Conservation (phyloP, 2,113 vertebrate genomes). For the Tachuris rubrigastra region DNA sequence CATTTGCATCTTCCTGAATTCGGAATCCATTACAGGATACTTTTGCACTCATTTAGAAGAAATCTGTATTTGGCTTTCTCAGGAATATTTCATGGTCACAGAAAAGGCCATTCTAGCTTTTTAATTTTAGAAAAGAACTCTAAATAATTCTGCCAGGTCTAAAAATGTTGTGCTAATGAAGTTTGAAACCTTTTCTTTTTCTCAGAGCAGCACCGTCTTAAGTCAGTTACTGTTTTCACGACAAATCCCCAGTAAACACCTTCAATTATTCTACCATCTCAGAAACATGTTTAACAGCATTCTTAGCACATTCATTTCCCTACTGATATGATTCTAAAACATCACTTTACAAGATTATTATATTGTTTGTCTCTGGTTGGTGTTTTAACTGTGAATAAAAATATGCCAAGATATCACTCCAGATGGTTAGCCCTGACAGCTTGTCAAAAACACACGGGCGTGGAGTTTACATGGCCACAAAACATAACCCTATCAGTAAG, state of each 20-base stretch:
- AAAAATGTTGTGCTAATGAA: neutral
- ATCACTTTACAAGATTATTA: slow-evolving; percentile 46
- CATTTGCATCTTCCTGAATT: neutral
- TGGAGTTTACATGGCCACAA: slow-evolving; percentile 17
- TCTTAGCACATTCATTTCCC: slow-evolving; percentile 51
- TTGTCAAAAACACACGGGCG: slow-evolving; percentile 16
- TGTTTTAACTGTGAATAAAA: slow-evolving; percentile 38
- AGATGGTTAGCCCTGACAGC: slow-evolving; percentile 47
- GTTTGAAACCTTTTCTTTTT: neutral
- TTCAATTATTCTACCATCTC: neutral
- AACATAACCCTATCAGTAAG: slow-evolving; percentile 24
- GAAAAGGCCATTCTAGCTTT: neutral
- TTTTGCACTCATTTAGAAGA: neutral
- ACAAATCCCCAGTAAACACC: slow-evolving; percentile 38
- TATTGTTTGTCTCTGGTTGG: slow-evolving; percentile 21
- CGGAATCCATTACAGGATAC: neutral
- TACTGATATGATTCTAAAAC: slow-evolving; percentile 23
- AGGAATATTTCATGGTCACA: neutral
- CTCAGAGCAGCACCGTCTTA: neutral
- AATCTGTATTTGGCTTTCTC: neutral
- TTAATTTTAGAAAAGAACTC: neutral
- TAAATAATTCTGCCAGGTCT: neutral
- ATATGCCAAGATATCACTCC: neutral
- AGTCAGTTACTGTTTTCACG: neutral
- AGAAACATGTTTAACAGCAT: slow-evolving; percentile 33